Conservation (phyloP, 2,797 vertebrate genomes). For the Spheniscus humboldti region DNA sequence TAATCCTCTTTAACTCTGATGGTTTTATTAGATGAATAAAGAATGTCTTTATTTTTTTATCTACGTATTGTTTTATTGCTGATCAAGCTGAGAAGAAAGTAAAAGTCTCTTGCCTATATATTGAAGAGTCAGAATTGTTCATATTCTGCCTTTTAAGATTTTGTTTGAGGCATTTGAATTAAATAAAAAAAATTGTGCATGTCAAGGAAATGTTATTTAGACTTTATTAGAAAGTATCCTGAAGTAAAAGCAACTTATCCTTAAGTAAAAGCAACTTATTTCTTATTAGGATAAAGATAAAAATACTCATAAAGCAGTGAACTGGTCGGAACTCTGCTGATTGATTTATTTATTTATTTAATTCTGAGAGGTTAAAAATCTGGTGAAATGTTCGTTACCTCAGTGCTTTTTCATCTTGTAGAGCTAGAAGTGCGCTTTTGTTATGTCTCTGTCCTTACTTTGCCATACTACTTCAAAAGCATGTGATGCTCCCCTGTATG, state of each 20-base stretch:
- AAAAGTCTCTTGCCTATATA: not conserved
- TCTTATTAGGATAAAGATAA: not conserved
- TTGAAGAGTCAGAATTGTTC: not conserved
- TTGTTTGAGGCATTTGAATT: not conserved
- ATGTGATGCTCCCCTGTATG: not conserved
- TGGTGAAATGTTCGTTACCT: not conserved
- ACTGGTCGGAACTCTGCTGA: not conserved
- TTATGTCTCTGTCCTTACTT: not conserved
- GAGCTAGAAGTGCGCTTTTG: not conserved
- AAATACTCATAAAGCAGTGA: not conserved
- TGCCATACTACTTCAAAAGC: not conserved
- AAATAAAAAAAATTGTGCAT: not conserved
- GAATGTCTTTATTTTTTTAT: not conserved
- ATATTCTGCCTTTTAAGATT: not conserved
- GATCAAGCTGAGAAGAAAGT: not conserved
- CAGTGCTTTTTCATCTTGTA: not conserved
- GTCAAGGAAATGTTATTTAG: not conserved
- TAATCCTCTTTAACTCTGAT: not conserved
- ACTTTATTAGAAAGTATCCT: not conserved
- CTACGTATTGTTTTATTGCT: not conserved
- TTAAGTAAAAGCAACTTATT: not conserved
- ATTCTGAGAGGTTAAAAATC: not conserved
- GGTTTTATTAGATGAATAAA: not conserved
- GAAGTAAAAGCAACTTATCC: not conserved
- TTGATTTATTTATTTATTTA: no score